A percentile compares a stretch with the other conserved stretches of the same genome.
Conservation (phyloP, 2,113 vertebrate genomes). For the Orthonyx spaldingii region DNA sequence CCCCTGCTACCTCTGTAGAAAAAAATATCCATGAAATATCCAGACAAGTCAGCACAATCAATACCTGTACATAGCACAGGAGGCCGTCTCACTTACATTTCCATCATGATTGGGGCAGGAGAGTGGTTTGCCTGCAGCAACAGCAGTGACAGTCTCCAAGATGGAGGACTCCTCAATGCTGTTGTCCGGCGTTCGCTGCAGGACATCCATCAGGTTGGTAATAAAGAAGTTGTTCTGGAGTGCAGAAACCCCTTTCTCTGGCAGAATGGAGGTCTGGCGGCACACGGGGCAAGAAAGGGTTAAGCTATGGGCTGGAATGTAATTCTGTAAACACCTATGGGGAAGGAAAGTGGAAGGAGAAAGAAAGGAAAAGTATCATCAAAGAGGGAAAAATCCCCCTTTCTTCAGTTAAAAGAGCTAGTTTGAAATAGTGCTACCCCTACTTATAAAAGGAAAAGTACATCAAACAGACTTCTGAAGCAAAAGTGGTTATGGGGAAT, state of each 20-base stretch:
- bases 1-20: not conserved
- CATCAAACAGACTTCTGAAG: not conserved
- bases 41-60: not conserved
- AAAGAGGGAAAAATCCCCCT: not conserved
- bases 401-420: not conserved
- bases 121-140: conserved; percentile 85
- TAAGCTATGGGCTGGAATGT: conserved; percentile 93
- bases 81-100: conserved; percentile 77
- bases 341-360: not conserved
- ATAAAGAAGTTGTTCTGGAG: conserved; percentile 99
- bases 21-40: not conserved
- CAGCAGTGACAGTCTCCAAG: conserved; percentile 82
- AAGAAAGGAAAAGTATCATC: not conserved
- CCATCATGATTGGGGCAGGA: conserved; percentile 95
- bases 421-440: not conserved
- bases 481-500: not conserved
- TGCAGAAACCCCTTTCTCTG: conserved; percentile 95
- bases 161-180: conserved; percentile 82
- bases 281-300: conserved; percentile 95
- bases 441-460: not conserved
- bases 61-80: not conserved
- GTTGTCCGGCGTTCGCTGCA: conserved; percentile 85
- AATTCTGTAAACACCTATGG: conserved; percentile 93
- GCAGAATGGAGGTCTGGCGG: conserved; percentile 96
- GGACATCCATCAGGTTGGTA: conserved; percentile 98